Percentiles rank a stretch among this genome's conserved stretches.
Evolutionary conservation across 1,140 invertebrate species (phyloP).

Genomic region (Nixonia krombeini): DNA sequence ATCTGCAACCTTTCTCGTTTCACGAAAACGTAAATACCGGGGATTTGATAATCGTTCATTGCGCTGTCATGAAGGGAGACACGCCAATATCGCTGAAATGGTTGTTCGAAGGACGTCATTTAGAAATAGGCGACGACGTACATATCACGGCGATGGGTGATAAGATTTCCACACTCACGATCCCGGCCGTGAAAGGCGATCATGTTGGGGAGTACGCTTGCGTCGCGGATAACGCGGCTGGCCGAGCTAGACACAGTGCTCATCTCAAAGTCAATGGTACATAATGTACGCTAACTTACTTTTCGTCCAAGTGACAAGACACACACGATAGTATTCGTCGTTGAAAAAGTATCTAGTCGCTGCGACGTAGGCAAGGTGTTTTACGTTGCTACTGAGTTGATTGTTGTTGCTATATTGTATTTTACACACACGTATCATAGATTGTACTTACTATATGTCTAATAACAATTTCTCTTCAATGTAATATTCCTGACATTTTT

Average conservation of each 20-base stretch:
- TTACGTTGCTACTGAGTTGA: constrained; percentile 27
- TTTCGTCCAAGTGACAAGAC: constrained; percentile 15
- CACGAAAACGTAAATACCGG: constrained; percentile 71
- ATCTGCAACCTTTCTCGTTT: constrained; percentile 69
- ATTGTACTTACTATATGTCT: constrained; percentile 23
- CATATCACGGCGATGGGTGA: constrained; percentile 75
- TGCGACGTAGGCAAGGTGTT: constrained; percentile 38
- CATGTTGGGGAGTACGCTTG: constrained; percentile 85
- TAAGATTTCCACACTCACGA: constrained; percentile 71
- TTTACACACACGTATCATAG: constrained; percentile 10
- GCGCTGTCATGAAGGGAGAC: constrained; percentile 82
- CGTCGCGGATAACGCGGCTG: constrained; percentile 78
- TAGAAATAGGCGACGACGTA: constrained; percentile 71
- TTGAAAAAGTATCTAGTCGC: constrained; percentile 37
- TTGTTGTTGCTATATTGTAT: constrained; percentile 38
- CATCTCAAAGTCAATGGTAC: constrained; percentile 74
- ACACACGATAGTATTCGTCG: constrained; percentile 31
- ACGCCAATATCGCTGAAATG: constrained; percentile 80
- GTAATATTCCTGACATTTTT: too few relatives aligned
- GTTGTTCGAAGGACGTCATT: constrained; percentile 72
- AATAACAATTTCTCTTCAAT: too few relatives aligned
- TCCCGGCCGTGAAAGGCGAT: constrained; percentile 66
- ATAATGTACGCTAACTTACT: constrained; percentile 2
- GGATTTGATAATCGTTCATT: constrained; percentile 76
- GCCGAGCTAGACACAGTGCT: constrained; percentile 75